Evolutionary conservation across 2,113 vertebrate species (phyloP).

Genomic region (Upupa epops): DNA sequence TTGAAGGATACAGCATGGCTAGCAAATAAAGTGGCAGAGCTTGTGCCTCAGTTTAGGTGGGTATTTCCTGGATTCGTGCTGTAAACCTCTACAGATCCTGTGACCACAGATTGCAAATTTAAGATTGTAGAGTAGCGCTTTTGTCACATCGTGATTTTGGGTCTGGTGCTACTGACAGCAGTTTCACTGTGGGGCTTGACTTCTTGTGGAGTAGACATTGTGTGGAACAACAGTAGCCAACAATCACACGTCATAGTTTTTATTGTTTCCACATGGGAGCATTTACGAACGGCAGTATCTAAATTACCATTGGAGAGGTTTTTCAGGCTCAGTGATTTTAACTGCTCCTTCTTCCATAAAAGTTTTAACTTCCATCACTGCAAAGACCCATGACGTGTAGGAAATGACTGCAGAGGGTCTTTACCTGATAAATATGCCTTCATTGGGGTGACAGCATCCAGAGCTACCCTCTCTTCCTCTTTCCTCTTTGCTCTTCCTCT

Average conservation of each 20-base stretch:
- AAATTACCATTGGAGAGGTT: slow-evolving; percentile 34
- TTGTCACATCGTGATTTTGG: slow-evolving; percentile 9
- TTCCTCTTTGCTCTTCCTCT: too few relatives aligned
- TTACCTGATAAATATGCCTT: not conserved
- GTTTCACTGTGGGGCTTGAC: not conserved
- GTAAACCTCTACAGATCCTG: not conserved
- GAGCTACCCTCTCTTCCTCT: too few relatives aligned
- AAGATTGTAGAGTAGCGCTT: not conserved
- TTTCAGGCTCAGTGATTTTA: not conserved
- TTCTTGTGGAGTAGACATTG: not conserved
- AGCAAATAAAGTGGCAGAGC: slow-evolving; percentile 3
- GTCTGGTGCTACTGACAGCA: not conserved
- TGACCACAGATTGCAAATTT: slow-evolving; percentile 6
- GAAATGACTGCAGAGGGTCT: not conserved
- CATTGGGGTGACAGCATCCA: accelerated
- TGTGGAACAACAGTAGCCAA: not conserved
- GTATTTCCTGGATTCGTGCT: slow-evolving; percentile 5
- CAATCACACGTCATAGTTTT: not conserved
- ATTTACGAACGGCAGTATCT: slow-evolving; percentile 7
- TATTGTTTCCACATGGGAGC: not conserved
- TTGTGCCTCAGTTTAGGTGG: not conserved
- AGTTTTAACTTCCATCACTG: not conserved
- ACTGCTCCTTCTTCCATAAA: not conserved
- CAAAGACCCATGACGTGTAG: not conserved
- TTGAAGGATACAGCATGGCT: not conserved